Evolutionary conservation across 2,113 vertebrate species (phyloP), one percentile per base, ranked within the genome.

Genomic region (Genyomyrus donnyi): DNA sequence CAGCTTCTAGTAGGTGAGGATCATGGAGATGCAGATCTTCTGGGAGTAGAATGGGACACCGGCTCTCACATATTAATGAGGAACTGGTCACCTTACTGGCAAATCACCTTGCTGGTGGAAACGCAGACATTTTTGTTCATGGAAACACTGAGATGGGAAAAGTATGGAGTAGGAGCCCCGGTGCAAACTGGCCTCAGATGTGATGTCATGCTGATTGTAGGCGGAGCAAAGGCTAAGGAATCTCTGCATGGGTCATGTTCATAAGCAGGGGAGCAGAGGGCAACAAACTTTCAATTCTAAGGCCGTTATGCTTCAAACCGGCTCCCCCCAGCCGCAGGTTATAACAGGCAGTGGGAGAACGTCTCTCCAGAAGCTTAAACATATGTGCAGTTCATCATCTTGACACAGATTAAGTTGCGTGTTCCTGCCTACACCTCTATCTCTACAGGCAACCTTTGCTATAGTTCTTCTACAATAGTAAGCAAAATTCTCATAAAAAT

Each of bases 281-380:
- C 19, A 42, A 42, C 35, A 2, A 80, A 80, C 35, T 17, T 35
- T 77, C 27, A 39, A 24, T 15, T 19, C 31, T 77, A 77, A 77
- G 35, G 70, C 70, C n/a, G 35, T 17, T 42, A 80, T n/a, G 83
- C 45, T 19, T 48, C 45, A 45, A 85, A 24, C 10, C 45, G 7
- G 3, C 7, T 24, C 39, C 45, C 21, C 45, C 45, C 50, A 88
- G 88, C 45, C 89, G 21, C 48, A 91, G 89, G 56, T 31, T 90
- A 70, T 88, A 89, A 13, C 62, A 70, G 62, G 62, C 27, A 70
- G 27, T 15, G 74, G 35, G 91, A 35, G 89, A n/a, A 52, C 84
- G 10, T 48, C 21, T 21, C 5, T 15, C 53, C 58, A 9, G n/a
- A 85, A n/a, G 9, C 3, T 15, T 45, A 87, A 39, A 87, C 24